Conservation (phyloP, 2,113 vertebrate species). For the Eidolon helvum region DNA sequence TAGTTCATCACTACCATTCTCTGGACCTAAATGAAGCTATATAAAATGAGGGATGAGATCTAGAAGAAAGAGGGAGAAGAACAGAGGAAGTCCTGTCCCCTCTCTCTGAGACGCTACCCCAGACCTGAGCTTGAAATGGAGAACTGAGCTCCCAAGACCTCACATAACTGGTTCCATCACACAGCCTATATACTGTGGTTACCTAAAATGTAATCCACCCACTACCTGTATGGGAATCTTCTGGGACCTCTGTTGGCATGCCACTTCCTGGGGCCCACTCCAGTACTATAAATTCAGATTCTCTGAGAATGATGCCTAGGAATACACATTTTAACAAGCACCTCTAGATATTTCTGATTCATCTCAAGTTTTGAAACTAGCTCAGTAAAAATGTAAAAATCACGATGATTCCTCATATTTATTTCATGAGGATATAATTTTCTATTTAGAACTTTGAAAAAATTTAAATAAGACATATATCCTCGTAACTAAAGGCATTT, state of each 20-base stretch:
- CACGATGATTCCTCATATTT: neutral
- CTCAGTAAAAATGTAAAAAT: neutral
- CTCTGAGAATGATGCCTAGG: neutral
- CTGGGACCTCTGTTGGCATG: neutral
- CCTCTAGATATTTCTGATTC: neutral
- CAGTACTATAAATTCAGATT: neutral
- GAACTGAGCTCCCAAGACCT: neutral
- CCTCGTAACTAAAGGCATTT: neutral
- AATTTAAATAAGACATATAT: slow-evolving; percentile 20
- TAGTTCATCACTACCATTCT: neutral
- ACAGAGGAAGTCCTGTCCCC: neutral
- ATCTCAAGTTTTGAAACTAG: neutral
- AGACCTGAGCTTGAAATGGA: neutral
- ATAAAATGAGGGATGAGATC: neutral
- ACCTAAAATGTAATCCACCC: neutral
- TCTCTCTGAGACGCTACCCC: neutral
- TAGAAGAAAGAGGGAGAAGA: neutral
- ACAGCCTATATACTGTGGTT: too few species aligned
- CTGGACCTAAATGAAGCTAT: neutral
- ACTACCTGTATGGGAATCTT: neutral
- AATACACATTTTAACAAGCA: neutral
- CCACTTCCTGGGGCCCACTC: neutral
- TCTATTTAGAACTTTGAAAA: neutral
- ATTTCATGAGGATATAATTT: neutral
- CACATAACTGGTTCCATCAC: neutral